Evolutionary conservation across 1,140 invertebrate species (phyloP).

Genomic region (Parapsyche elsis): DNA sequence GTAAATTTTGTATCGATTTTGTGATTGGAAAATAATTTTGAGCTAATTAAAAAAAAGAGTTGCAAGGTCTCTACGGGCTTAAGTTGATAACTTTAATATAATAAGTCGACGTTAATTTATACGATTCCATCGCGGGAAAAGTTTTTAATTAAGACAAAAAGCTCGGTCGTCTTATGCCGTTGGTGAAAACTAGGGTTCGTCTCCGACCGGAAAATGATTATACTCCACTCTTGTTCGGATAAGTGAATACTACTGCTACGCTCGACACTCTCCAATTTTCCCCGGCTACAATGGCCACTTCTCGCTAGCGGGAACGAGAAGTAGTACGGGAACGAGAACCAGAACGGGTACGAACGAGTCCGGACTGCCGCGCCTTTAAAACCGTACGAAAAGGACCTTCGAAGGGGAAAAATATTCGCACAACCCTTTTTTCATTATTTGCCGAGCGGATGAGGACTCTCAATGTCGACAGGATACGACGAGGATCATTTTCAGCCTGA

Average conservation of each 20-base stretch:
- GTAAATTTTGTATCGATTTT: too few species aligned
- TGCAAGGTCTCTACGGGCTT: too few species aligned
- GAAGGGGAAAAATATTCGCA: conserved; percentile 25
- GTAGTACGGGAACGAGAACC: too few species aligned
- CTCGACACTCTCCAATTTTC: conserved; percentile 48
- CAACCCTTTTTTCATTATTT: conserved; percentile 45
- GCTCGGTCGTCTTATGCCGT: background rate
- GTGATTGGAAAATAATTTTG: too few species aligned
- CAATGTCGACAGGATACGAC: background rate
- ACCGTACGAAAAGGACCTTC: conserved; percentile 43
- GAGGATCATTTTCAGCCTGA: too few species aligned
- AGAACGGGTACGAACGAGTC: background rate
- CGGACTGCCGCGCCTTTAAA: conserved; percentile 42
- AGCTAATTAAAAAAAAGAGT: too few species aligned
- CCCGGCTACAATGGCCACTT: conserved; percentile 51
- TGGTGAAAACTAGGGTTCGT: background rate
- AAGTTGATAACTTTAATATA: too few species aligned
- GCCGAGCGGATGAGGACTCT: background rate
- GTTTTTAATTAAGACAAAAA: conserved; percentile 15
- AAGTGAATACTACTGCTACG: conserved; percentile 44
- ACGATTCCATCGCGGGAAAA: background rate
- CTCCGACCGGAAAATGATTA: conserved; percentile 41
- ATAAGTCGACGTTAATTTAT: too few species aligned
- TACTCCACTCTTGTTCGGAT: conserved; percentile 43
- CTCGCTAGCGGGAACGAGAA: background rate